phyloP scores from a whole-genome alignment of 2,797 vertebrate genomes.

The Pseudomugil tenellus region DNA sequence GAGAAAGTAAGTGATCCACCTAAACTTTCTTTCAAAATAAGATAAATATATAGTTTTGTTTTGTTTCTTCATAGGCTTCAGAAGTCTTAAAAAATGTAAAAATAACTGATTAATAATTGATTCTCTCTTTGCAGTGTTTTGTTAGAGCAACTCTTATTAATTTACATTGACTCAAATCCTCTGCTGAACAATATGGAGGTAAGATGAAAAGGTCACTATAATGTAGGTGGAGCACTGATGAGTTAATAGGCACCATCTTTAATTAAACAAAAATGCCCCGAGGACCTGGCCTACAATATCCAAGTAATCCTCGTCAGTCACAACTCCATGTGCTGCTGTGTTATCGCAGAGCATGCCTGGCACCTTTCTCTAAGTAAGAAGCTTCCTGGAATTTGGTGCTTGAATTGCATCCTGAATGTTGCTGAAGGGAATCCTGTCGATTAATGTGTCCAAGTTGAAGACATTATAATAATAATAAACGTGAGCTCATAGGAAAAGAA shows the following conservation, averaged over 20 bases:
- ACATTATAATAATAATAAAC: conserved; percentile 13
- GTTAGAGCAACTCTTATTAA: conserved; percentile 64
- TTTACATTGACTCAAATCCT: conserved; percentile 66
- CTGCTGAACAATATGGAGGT: conserved; percentile 63
- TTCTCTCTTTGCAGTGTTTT: conserved; percentile 35
- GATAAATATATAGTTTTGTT: conserved; percentile 15
- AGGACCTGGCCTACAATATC: conserved; percentile 69
- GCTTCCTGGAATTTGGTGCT: conserved; percentile 18
- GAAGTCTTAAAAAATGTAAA: conserved; percentile 7
- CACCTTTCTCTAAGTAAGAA: conserved; percentile 6
- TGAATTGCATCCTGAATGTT: conserved; percentile 6
- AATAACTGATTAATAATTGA: conserved; percentile 22
- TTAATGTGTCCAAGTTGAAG: not conserved
- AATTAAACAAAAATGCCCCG: conserved; percentile 76
- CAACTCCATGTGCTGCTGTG: conserved; percentile 26
- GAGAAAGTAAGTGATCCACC: conserved; percentile 8
- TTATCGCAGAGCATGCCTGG: conserved; percentile 5
- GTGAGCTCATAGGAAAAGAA: conserved; percentile 3
- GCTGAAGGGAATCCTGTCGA: conserved; percentile 7
- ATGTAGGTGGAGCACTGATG: conserved; percentile 64
- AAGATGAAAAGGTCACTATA: conserved; percentile 67
- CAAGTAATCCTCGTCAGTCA: conserved; percentile 60
- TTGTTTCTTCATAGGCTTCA: conserved; percentile 24
- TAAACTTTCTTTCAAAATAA: conserved; percentile 38
- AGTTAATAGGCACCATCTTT: conserved; percentile 77